phyloP scores from a whole-genome alignment of 2,113 vertebrate species.

The Pelecanus crispus region DNA sequence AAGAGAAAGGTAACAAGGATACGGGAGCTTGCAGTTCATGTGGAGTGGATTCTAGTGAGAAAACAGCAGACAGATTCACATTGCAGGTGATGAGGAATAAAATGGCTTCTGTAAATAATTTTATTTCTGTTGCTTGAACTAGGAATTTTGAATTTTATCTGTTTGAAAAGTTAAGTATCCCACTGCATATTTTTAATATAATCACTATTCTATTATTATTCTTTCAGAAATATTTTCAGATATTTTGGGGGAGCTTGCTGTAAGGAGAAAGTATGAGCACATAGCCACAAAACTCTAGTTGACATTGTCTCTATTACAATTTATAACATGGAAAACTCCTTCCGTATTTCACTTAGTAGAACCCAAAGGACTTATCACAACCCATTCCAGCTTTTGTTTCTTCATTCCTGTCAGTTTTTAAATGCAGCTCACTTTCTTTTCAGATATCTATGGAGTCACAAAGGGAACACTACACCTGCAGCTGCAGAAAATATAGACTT shows the following conservation, averaged over 20 bases:
- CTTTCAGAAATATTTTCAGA: neutral
- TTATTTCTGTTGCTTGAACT: neutral
- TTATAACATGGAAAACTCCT: neutral
- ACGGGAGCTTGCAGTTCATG: neutral
- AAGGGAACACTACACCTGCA: neutral
- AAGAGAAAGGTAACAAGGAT: neutral
- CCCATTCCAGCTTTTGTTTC: neutral
- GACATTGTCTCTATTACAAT: neutral
- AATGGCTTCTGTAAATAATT: neutral
- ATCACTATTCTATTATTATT: neutral
- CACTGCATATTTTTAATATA: neutral
- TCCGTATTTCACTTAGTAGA: neutral
- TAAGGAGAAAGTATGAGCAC: neutral
- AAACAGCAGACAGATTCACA: neutral
- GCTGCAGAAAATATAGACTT: neutral
- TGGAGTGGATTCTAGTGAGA: neutral
- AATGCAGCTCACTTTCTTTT: neutral
- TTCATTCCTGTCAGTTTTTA: neutral
- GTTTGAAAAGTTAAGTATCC: neutral
- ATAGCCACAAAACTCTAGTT: neutral
- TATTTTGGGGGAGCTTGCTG: neutral
- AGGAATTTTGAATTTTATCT: neutral
- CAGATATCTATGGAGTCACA: neutral
- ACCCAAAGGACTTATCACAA: neutral
- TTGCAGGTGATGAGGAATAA: neutral